A percentile compares a stretch with the other conserved stretches of the same genome.
These are phyloP conservation scores for Sinelater perroti DNA, from an alignment of 2,888 invertebrate genomes.

Conservation along the genomic window DNA sequence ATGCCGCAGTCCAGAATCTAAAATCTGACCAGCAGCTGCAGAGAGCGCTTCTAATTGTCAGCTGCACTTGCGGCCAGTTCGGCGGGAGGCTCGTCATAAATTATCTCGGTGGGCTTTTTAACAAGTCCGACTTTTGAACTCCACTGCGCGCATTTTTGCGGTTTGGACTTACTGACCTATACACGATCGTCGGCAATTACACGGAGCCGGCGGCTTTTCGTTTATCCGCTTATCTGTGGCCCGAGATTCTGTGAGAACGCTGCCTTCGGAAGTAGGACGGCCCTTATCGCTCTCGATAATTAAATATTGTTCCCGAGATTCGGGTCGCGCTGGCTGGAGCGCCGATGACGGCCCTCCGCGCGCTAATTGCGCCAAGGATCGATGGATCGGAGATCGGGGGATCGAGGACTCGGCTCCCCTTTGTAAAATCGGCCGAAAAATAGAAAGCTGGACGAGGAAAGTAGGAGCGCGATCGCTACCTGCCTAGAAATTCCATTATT, in stretches of 20 bases:
- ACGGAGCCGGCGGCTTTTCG: conserved; percentile 41
- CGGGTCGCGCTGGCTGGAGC: too few relatives aligned
- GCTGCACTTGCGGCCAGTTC: too few relatives aligned
- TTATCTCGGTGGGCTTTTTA: too few relatives aligned
- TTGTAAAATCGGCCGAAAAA: background rate
- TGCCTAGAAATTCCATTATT: conserved; percentile 7
- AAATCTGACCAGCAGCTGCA: too few relatives aligned
- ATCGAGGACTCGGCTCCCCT: background rate
- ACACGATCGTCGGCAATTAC: conserved; percentile 43
- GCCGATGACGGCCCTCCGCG: too few relatives aligned
- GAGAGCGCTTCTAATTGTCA: too few relatives aligned
- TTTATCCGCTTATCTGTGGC: conserved; percentile 45
- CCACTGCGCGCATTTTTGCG: conserved; percentile 1
- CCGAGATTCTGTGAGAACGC: conserved; percentile 47
- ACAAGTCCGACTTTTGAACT: background rate
- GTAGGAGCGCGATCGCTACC: conserved; percentile 3
- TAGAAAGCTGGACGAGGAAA: conserved; percentile 18
- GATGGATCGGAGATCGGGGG: background rate
- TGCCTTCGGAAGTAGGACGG: conserved; percentile 45
- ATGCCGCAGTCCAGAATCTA: too few relatives aligned
- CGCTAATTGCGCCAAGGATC: background rate
- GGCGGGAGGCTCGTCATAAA: too few relatives aligned
- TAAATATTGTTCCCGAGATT: conserved; percentile 24
- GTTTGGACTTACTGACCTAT: conserved; percentile 14
- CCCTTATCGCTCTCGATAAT: conserved; percentile 23